Percentiles rank a stretch among this genome's conserved stretches.
phyloP scores from a whole-genome alignment of 2,888 invertebrate genomes.

The Agonopterix alstromeriana region DNA sequence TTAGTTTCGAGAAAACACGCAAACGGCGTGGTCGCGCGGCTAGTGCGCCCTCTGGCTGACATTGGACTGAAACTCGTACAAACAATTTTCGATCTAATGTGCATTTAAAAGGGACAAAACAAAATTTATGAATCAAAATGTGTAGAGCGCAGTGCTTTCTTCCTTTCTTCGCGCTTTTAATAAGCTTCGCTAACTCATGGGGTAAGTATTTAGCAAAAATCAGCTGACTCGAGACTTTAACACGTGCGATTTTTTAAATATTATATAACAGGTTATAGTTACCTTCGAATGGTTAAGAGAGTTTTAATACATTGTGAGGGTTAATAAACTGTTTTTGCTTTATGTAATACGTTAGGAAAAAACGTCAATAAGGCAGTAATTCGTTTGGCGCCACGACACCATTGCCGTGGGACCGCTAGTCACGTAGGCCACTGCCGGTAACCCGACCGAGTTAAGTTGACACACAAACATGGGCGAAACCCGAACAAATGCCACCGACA shows the following conservation, averaged over 20 bases:
- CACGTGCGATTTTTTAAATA: slow-evolving; percentile 55
- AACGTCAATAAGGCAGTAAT: slow-evolving; percentile 62
- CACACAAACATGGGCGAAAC: slow-evolving; percentile 4
- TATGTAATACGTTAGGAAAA: slow-evolving; percentile 15
- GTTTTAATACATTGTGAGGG: neutral
- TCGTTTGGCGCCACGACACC: slow-evolving; percentile 71
- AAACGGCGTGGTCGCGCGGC: slow-evolving; percentile 39
- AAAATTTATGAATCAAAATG: slow-evolving; percentile 67
- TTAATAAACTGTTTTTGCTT: slow-evolving; percentile 11
- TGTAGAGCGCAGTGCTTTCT: slow-evolving; percentile 50
- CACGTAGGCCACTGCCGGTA: slow-evolving; percentile 71
- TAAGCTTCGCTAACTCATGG: slow-evolving; percentile 52
- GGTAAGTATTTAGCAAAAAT: slow-evolving; percentile 56
- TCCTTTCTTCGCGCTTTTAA: slow-evolving; percentile 37
- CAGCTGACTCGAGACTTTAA: slow-evolving; percentile 51
- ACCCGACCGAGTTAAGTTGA: slow-evolving; percentile 39
- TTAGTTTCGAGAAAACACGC: slow-evolving; percentile 56
- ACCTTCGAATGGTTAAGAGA: slow-evolving; percentile 6
- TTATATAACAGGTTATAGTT: slow-evolving; percentile 47
- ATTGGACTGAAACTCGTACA: slow-evolving; percentile 55
- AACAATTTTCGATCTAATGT: slow-evolving; percentile 41
- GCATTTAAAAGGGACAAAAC: slow-evolving; percentile 40
- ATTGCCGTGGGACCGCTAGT: slow-evolving; percentile 62
- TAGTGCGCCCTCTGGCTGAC: slow-evolving; percentile 42
- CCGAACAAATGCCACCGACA: neutral